phyloP scores from a whole-genome alignment of 2,888 invertebrate species.

The Acleris sparsana region DNA sequence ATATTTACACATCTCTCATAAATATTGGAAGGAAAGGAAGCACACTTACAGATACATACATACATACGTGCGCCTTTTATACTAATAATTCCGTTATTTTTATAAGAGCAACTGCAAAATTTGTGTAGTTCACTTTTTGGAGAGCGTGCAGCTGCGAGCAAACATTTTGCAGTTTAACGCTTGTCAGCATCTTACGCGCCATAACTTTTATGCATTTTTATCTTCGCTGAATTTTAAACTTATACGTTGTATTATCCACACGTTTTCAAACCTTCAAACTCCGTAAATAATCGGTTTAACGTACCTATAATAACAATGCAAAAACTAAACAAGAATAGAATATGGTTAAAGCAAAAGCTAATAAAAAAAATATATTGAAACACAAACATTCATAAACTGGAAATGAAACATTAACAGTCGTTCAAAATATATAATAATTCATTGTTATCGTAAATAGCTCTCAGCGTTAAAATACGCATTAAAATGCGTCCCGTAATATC shows the following conservation, averaged over 20 bases:
- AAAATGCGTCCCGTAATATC: conserved; percentile 16
- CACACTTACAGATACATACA: conserved; percentile 46
- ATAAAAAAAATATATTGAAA: too few relatives aligned
- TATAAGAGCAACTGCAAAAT: conserved; percentile 44
- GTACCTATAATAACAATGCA: too few relatives aligned
- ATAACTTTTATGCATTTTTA: conserved; percentile 15
- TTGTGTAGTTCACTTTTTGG: conserved; percentile 39
- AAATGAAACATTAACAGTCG: too few relatives aligned
- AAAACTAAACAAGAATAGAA: too few relatives aligned
- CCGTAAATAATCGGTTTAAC: too few relatives aligned
- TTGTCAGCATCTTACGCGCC: conserved; percentile 21
- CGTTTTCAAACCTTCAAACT: too few relatives aligned
- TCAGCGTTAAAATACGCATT: conserved; percentile 6
- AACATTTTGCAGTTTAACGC: conserved; percentile 28
- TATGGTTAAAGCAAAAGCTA: too few relatives aligned
- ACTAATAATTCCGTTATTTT: conserved; percentile 54
- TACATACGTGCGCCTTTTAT: conserved; percentile 52
- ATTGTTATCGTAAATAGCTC: background rate
- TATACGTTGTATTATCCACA: background rate
- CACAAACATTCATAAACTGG: too few relatives aligned
- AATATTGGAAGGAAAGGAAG: conserved; percentile 56
- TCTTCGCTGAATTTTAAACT: conserved; percentile 19
- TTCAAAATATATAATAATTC: background rate
- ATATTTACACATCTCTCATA: conserved; percentile 71
- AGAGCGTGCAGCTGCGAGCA: conserved; percentile 7